Conservation (phyloP, 2,888 invertebrate genomes). For the Hydrotaea cyrtoneurina region DNA sequence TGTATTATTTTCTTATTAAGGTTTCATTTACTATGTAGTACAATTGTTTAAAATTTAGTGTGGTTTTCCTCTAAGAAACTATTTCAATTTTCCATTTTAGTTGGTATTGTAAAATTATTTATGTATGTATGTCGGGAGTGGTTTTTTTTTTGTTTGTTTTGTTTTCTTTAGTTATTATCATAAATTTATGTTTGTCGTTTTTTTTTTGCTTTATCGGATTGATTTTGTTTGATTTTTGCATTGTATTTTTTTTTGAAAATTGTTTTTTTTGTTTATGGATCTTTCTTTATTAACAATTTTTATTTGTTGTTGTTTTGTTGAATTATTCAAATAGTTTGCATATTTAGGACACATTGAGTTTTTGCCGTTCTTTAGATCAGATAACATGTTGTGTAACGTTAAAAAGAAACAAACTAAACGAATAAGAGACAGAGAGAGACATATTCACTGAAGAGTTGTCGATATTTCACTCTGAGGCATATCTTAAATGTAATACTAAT, state of each 20-base stretch:
- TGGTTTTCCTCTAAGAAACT: conserved; percentile 12
- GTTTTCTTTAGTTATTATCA: background rate
- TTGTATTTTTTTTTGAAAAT: conserved; percentile 52
- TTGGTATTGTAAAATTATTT: conserved; percentile 41
- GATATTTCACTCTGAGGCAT: no score
- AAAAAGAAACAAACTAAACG: background rate
- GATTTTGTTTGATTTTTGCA: background rate
- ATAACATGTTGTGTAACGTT: conserved; percentile 1
- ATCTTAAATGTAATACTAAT: no score
- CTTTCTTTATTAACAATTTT: conserved; percentile 19
- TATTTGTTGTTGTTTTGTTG: conserved; percentile 1
- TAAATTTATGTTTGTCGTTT: background rate
- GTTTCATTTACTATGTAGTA: conserved; percentile 31
- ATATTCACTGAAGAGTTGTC: no score
- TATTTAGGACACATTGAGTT: conserved; percentile 66
- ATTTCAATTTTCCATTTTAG: background rate
- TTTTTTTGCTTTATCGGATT: conserved; percentile 40
- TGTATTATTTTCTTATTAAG: conserved; percentile 13
- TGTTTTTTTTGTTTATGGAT: conserved; percentile 20
- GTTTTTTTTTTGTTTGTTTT: no score
- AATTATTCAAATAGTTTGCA: conserved; percentile 63
- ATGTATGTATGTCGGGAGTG: conserved; percentile 9
- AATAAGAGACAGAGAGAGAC: no score
- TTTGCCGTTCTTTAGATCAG: conserved; percentile 36
- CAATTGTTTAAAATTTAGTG: conserved; percentile 57